phyloP scores from a whole-genome alignment of 2,113 vertebrate species.

The Rhabdornis inornatus region DNA sequence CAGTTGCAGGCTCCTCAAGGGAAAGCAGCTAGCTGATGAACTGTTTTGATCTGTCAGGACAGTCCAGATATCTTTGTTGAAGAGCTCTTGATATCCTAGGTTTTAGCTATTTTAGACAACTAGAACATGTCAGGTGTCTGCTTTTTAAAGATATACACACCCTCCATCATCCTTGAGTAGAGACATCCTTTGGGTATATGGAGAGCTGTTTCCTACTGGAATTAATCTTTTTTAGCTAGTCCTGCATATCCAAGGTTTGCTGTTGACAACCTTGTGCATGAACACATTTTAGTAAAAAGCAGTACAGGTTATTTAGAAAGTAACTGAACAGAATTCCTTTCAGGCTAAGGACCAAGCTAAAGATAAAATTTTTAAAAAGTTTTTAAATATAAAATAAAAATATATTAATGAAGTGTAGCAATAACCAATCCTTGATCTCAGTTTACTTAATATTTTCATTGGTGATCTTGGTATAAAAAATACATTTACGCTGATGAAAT shows the following conservation, averaged over 20 bases:
- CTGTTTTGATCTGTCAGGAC: background rate
- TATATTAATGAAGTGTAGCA: background rate
- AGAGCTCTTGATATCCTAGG: background rate
- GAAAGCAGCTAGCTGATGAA: background rate
- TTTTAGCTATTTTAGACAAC: background rate
- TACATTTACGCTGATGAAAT: background rate
- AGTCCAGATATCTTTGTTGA: background rate
- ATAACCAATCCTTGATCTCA: background rate
- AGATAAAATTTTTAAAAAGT: background rate
- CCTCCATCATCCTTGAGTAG: background rate
- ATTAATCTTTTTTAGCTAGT: background rate
- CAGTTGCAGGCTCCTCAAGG: background rate
- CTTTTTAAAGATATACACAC: background rate
- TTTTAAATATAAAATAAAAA: background rate
- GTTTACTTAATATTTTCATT: background rate
- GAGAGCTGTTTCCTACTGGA: background rate
- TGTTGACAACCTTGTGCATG: background rate
- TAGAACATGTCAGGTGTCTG: background rate
- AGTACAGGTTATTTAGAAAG: background rate
- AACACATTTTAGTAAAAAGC: background rate
- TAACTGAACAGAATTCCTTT: background rate
- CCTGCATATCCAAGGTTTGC: background rate
- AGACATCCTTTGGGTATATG: background rate
- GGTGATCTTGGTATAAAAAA: background rate
- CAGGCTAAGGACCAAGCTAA: background rate